Base-by-base conservation (phyloP, 2,888 invertebrate genomes). In the Hyposoter didymator region DNA sequence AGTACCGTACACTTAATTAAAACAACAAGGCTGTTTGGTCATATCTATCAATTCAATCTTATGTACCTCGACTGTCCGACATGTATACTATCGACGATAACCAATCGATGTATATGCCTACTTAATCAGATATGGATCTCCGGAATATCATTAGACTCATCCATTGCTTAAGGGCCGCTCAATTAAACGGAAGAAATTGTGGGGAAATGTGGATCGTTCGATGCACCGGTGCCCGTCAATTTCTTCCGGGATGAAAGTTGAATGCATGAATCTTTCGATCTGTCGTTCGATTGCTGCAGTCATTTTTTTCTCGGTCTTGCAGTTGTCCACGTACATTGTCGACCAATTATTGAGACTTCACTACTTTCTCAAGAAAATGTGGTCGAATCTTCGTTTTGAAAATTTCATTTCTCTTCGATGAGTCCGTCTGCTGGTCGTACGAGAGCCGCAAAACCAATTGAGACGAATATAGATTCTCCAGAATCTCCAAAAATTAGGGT, bases 71-170 rank as follows among this genome's bases (percentile, higher is more conserved):
- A 78, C 62, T 79, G 75, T 64, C 45, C 75, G 45, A 69, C 84
- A 74, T 70, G 75, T 78, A 69, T 69, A 69, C 75, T 39, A 79
- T 75, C 59, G 74, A 69, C 59, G 84, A 79, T 69, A 55, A 43
- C 84, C 64, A 73, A 79, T 10, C 32, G 32, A 49, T 32, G 67
- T 67, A 67, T 45, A 59, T 22, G 22, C 66, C 66, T 45, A 19
- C 45, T 67, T 43, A 67, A 19, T 22, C 35, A 69, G 67, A 76
- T 82, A 82, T 62, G 62, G 70, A 76, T 75, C 70, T 52, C 47
- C 35, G 62, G 70, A 76, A 74, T 74, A 82, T 67, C 74, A 69
- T 82, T 67, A 70, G 28, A 70, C 62, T 67, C 76, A 67, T 55
- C 47, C 52, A 70, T 22, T 76, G 69, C 69, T 47, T n/a, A 64